Evolutionary conservation across 2,797 vertebrate genomes (phyloP).

Genomic region (Novumbra hubbsi): DNA sequence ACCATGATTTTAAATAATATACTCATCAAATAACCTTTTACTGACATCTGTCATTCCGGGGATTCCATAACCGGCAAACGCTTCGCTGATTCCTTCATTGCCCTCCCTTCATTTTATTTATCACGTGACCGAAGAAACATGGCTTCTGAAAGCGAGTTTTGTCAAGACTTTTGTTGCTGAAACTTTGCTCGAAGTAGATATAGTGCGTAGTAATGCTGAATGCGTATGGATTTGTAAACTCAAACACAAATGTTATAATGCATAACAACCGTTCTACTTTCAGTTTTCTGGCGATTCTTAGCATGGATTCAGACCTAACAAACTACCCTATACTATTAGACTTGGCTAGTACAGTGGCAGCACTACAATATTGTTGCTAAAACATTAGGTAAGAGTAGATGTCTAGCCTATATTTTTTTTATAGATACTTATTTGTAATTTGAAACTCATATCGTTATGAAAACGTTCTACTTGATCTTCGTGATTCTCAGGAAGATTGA

Average conservation of each 20-base stretch:
- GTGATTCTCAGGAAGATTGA: background rate
- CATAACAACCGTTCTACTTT: background rate
- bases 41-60: too few relatives aligned
- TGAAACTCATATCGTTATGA: too few relatives aligned
- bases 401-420: too few relatives aligned
- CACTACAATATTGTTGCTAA: too few relatives aligned
- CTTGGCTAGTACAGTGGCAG: too few relatives aligned
- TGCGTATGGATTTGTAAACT: background rate
- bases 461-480: background rate
- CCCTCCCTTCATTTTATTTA: background rate
- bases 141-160: background rate
- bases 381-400: too few relatives aligned
- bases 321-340: too few relatives aligned
- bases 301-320: background rate
- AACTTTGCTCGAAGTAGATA: background rate
- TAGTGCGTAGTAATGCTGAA: background rate
- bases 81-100: too few relatives aligned
- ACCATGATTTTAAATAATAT: too few relatives aligned
- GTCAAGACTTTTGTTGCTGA: background rate
- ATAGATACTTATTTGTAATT: too few relatives aligned
- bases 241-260: background rate
- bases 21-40: too few relatives aligned
- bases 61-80: too few relatives aligned
- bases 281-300: background rate
- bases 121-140: conserved; percentile 38